phyloP scores from a whole-genome alignment of 1,140 invertebrate genomes.

The Sycobia sp. region DNA sequence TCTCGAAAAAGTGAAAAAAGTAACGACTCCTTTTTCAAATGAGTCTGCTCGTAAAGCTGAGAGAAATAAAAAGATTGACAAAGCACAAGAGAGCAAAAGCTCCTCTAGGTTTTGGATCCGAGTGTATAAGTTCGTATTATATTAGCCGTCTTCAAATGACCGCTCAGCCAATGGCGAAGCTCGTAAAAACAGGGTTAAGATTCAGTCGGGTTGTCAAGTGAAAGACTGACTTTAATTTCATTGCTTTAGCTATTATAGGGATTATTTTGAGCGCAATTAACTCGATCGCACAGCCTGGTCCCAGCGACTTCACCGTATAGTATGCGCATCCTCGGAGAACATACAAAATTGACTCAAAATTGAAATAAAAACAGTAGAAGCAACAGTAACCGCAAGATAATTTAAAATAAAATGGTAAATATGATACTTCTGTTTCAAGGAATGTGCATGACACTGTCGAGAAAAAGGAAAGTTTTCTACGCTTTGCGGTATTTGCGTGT shows the following conservation, averaged over 20 bases:
- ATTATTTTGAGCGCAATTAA: conserved; percentile 47
- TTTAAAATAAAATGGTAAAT: conserved; percentile 7
- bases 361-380: too few relatives aligned
- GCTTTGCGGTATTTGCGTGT: too few relatives aligned
- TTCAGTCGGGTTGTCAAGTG: conserved; percentile 59
- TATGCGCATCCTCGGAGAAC: not conserved
- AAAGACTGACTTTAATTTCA: conserved; percentile 58
- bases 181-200: conserved; percentile 62
- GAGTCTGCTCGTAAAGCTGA: conserved; percentile 57
- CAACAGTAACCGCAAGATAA: conserved; percentile 5
- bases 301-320: not conserved
- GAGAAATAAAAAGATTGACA: conserved; percentile 27
- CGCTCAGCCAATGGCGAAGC: conserved; percentile 49
- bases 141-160: conserved; percentile 56
- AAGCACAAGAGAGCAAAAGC: conserved; percentile 35
- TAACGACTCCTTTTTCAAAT: conserved; percentile 59
- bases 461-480: too few relatives aligned
- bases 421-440: too few relatives aligned
- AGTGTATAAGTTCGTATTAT: conserved; percentile 63
- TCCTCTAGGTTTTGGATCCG: conserved; percentile 58
- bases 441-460: too few relatives aligned
- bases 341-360: conserved; percentile 2
- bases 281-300: conserved; percentile 21
- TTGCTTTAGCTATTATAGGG: conserved; percentile 36
- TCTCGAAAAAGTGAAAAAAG: conserved; percentile 52